Conservation (phyloP, 2,888 invertebrate genomes). For the Latrodectus hesperus region DNA sequence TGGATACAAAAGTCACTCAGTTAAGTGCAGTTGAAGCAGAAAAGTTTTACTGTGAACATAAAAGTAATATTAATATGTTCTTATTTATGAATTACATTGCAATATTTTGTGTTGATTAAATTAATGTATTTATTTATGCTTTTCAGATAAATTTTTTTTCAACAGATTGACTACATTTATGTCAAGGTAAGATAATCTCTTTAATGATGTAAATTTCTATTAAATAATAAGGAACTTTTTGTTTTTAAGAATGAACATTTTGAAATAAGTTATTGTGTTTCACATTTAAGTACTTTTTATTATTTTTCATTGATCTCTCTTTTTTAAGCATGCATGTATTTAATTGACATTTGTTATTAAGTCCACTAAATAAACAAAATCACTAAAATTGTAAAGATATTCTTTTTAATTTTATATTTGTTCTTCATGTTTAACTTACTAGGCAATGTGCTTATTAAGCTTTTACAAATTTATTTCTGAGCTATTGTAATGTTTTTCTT, state of each 20-base stretch:
- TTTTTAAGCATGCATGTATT: too few species aligned
- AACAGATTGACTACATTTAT: constrained; percentile 87
- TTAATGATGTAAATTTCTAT: background rate
- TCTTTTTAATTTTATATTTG: too few species aligned
- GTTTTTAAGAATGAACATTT: background rate
- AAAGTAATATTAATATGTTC: constrained; percentile 72
- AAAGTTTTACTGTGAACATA: constrained; percentile 88
- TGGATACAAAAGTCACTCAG: constrained; percentile 80
- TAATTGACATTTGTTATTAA: too few species aligned
- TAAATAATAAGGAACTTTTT: background rate
- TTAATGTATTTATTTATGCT: constrained; percentile 14
- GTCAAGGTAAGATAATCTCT: constrained; percentile 79
- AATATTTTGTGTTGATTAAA: background rate
- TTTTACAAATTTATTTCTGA: too few species aligned
- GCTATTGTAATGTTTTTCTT: too few species aligned
- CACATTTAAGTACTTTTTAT: too few species aligned
- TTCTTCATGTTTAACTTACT: too few species aligned
- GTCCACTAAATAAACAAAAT: too few species aligned
- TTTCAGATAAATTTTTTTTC: constrained; percentile 84
- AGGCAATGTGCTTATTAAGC: too few species aligned
- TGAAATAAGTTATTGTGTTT: background rate
- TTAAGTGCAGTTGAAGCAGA: constrained; percentile 81
- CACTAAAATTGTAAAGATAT: too few species aligned
- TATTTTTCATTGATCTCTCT: too few species aligned
- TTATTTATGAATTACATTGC: constrained; percentile 3